These are phyloP conservation scores for Drosophila sechellia DNA, from an alignment of 1,140 invertebrate species.

Conservation along the genomic window DNA sequence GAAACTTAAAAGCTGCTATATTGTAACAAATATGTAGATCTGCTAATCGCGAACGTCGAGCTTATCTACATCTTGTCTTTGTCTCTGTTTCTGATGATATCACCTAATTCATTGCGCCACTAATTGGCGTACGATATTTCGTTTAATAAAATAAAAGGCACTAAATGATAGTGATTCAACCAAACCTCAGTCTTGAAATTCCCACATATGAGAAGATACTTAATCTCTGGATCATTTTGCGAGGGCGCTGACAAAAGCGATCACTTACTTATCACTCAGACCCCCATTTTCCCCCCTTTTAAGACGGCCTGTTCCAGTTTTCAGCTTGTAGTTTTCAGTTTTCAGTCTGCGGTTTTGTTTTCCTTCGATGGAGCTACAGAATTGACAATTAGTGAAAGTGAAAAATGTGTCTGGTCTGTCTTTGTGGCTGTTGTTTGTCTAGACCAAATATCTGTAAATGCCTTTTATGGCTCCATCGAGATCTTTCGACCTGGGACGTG, in stretches of 20 bases:
- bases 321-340: conserved; percentile 57
- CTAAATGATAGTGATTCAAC: no score
- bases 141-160: no score
- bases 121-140: no score
- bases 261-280: conserved; percentile 38
- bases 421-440: conserved; percentile 48
- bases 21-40: no score
- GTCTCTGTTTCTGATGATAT: no score
- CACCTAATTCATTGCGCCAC: no score
- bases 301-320: conserved; percentile 42
- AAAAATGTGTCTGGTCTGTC: conserved; percentile 57
- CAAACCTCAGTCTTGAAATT: no score
- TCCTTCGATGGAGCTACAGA: conserved; percentile 63
- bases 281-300: conserved; percentile 3
- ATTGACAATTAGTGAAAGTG: conserved; percentile 79
- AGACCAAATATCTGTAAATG: conserved; percentile 48
- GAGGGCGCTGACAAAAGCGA: conserved; percentile 34
- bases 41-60: no score
- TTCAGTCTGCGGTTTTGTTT: conserved; percentile 64
- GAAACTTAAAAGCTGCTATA: no score
- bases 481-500: conserved; percentile 50
- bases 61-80: no score
- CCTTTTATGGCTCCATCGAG: conserved; percentile 48
- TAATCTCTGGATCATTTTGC: conserved; percentile 19
- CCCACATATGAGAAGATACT: background rate